These are phyloP conservation scores for Drosophila kepulauana DNA, from an alignment of 1,140 invertebrate species.

Conservation along the genomic window DNA sequence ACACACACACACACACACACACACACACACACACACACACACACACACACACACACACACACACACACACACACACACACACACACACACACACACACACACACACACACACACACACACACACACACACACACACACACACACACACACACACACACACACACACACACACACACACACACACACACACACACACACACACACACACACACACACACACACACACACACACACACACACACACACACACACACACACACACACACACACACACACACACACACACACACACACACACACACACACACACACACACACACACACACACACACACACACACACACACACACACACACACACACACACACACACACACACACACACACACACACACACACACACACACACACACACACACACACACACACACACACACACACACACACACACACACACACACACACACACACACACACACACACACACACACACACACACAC, in stretches of 20 bases:
- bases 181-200: slow-evolving; percentile 58
- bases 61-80: slow-evolving; percentile 58
- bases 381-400: slow-evolving; percentile 58
- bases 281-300: slow-evolving; percentile 30
- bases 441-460: slow-evolving; percentile 30
- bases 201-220: slow-evolving; percentile 30
- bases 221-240: slow-evolving; percentile 58
- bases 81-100: slow-evolving; percentile 30
- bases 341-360: slow-evolving; percentile 58
- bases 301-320: slow-evolving; percentile 58
- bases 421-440: slow-evolving; percentile 58
- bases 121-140: slow-evolving; percentile 30
- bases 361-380: slow-evolving; percentile 30
- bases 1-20: slow-evolving; percentile 30
- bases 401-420: slow-evolving; percentile 30
- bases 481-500: slow-evolving; percentile 30
- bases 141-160: slow-evolving; percentile 58
- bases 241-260: slow-evolving; percentile 30
- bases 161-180: slow-evolving; percentile 30
- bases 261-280: slow-evolving; percentile 58
- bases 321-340: slow-evolving; percentile 30
- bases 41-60: slow-evolving; percentile 30
- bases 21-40: slow-evolving; percentile 58
- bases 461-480: slow-evolving; percentile 58
- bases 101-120: slow-evolving; percentile 58